Percentiles rank a stretch among this genome's conserved stretches.
These are phyloP conservation scores for Hydrophis major DNA, from an alignment of 2,797 vertebrate species.

Conservation along the genomic window DNA sequence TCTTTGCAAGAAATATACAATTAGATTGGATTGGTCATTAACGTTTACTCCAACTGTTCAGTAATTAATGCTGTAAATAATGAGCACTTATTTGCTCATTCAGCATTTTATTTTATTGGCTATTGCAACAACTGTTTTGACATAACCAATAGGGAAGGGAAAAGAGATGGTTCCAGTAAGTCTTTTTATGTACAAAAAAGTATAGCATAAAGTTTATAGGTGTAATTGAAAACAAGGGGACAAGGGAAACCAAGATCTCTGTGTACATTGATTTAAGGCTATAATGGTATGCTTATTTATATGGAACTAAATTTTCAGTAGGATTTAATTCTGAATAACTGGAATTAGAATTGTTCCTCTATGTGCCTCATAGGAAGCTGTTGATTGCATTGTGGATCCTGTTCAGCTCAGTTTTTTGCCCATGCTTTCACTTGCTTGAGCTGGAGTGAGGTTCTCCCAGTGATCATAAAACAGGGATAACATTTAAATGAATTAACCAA, in stretches of 20 bases:
- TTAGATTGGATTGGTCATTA: background rate
- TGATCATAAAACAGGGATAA: background rate
- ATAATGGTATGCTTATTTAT: background rate
- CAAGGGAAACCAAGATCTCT: background rate
- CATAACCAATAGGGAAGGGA: background rate
- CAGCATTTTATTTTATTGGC: background rate
- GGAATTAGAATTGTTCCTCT: background rate
- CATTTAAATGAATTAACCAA: background rate
- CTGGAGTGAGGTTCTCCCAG: background rate
- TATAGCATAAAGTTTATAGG: constrained; percentile 14
- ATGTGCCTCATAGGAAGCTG: background rate
- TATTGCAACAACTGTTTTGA: background rate
- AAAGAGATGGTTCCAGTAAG: constrained; percentile 30
- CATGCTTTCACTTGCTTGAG: background rate
- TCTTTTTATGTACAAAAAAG: background rate
- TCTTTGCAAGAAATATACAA: background rate
- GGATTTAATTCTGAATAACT: background rate
- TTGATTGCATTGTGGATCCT: background rate
- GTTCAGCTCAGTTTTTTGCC: background rate
- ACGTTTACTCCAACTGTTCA: background rate
- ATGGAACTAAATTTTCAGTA: background rate
- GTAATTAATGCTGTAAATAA: background rate
- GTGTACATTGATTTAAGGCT: background rate
- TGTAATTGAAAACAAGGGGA: constrained; percentile 17
- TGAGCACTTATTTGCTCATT: background rate